Evolutionary conservation across 2,113 vertebrate species (phyloP), one percentile per base, ranked within the genome.

Genomic region (Heloderma charlesbogerti): DNA sequence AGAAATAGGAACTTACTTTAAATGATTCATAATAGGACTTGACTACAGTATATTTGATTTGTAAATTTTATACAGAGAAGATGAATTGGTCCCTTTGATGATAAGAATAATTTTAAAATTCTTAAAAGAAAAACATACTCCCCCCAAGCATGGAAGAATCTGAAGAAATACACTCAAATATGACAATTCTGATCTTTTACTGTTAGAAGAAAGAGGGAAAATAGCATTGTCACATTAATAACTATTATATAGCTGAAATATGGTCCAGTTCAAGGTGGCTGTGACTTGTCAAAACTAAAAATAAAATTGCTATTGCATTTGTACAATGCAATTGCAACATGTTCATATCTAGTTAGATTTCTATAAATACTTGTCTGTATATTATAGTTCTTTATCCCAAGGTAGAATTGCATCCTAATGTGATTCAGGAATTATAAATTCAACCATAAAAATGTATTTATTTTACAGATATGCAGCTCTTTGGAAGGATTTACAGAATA

Each of bases 1-100:
- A 40, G 74, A 80, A 86, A 80, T 71, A 71, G n/a, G 63, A 86
- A 40, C 48, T 85, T 67, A 60, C 66, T 85, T 86, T 90, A 27
- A 80, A 90, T 80, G 71, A 74, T 84, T 57, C 60, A 77, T 10
- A 43, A 15, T 40, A 80, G 63, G 86, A 80, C 37, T 45, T 34
- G 45, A 90, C 45, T 85, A 40, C 60, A 69, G 40, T 34, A 51
- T 84, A 13, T 90, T 90, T 54, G 25, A 84, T 57, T 57, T 34
- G 45, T 90, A 37, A 86, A 34, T 85, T 15, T 48, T 72, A 80
- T 80, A 15, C 60, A 80, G 60, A 51, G 60, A 90, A 86, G 63
- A 80, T 25, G 20, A 63, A 22, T 67, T 72, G 34, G 9, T 27
- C 51, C n/a, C 31, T 43, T 48, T 51, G 54, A 45, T 9, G 69